Evolutionary conservation across 2,888 invertebrate genomes (phyloP).

Genomic region (Crossocerus cetratus): DNA sequence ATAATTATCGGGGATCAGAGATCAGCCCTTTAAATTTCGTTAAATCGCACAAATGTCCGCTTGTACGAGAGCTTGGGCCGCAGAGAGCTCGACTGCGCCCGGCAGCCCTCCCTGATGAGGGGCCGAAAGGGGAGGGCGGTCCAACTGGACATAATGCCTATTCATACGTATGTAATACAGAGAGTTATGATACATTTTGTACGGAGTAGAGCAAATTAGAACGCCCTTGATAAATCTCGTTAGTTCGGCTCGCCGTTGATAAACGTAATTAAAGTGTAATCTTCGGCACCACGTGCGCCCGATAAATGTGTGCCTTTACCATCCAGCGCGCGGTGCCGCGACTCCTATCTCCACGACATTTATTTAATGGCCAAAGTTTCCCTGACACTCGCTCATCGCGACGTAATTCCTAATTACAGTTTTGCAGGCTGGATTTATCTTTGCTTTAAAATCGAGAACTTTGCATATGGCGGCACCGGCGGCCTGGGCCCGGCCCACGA

Average conservation of each 20-base stretch:
- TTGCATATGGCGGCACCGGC: neutral
- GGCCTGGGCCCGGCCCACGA: no score
- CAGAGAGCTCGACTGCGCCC: neutral
- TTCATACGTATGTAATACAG: conserved; percentile 46
- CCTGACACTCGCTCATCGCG: neutral
- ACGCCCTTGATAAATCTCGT: conserved; percentile 62
- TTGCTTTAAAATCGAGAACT: no score
- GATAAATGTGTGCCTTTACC: conserved; percentile 15
- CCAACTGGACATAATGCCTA: conserved; percentile 29
- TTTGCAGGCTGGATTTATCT: no score
- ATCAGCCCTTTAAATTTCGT: conserved; percentile 60
- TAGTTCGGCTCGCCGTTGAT: conserved; percentile 58
- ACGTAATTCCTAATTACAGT: no score
- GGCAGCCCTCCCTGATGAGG: neutral
- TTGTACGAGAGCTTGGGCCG: neutral
- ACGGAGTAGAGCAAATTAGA: conserved; percentile 48
- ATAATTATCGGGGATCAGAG: conserved; percentile 56
- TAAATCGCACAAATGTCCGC: conserved; percentile 41
- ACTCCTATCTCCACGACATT: neutral
- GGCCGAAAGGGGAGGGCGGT: neutral
- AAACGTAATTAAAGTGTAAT: conserved; percentile 64
- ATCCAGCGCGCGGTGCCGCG: neutral
- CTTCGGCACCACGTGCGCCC: conserved; percentile 38
- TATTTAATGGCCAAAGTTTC: neutral
- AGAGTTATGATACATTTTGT: conserved; percentile 51